phyloP scores from a whole-genome alignment of 2,888 invertebrate genomes.

The Clostera curtula region DNA sequence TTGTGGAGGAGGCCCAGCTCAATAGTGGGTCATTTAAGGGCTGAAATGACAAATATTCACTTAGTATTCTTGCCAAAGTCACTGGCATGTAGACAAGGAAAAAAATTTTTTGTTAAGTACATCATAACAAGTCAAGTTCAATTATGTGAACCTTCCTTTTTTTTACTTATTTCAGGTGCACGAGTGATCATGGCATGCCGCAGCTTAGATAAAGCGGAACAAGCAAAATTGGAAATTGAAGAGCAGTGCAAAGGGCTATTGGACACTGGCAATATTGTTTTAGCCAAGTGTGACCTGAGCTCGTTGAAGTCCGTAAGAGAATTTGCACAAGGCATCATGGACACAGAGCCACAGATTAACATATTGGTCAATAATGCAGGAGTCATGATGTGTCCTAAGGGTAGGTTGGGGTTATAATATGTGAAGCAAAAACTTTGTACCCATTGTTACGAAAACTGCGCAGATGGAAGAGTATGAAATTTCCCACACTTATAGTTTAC shows the following conservation, averaged over 20 bases:
- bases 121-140: not conserved
- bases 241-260: constrained; percentile 42
- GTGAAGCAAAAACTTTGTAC: too few relatives aligned
- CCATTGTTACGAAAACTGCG: too few relatives aligned
- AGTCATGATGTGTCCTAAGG: constrained; percentile 82
- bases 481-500: too few relatives aligned
- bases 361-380: constrained; percentile 84
- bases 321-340: constrained; percentile 71
- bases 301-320: constrained; percentile 76
- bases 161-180: constrained; percentile 55
- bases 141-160: not conserved
- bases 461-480: too few relatives aligned
- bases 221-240: constrained; percentile 73
- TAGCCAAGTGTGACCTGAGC: constrained; percentile 74
- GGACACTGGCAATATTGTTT: constrained; percentile 62
- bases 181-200: constrained; percentile 75
- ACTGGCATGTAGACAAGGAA: too few relatives aligned
- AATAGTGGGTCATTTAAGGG: too few relatives aligned
- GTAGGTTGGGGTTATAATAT: too few relatives aligned
- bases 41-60: too few relatives aligned
- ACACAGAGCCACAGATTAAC: constrained; percentile 76
- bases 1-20: too few relatives aligned
- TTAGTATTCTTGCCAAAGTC: too few relatives aligned
- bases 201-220: constrained; percentile 67
- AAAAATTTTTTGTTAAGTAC: too few relatives aligned